A percentile compares a stretch with the other conserved stretches of the same genome.
Conservation (phyloP, 2,888 invertebrate species). For the Catocala fraxini region DNA sequence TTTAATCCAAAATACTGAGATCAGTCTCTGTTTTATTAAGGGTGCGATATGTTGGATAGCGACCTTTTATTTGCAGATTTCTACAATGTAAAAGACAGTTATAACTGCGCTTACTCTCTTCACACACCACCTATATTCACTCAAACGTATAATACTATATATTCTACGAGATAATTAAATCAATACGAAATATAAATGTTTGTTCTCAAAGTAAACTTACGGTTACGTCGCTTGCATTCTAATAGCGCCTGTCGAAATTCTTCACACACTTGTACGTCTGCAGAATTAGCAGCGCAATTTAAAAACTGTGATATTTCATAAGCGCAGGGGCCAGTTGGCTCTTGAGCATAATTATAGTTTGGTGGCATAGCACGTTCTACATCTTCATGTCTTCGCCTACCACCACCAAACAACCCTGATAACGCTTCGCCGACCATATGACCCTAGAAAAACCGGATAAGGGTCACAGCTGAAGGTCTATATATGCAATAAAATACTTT, state of each 20-base stretch:
- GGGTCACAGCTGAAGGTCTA: background rate
- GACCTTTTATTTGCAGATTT: too few relatives aligned
- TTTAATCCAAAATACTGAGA: too few relatives aligned
- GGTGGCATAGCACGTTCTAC: background rate
- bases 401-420: background rate
- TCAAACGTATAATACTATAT: too few relatives aligned
- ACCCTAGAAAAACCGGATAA: background rate
- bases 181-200: too few relatives aligned
- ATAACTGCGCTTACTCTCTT: too few relatives aligned
- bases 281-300: conserved; percentile 95
- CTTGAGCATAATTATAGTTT: conserved; percentile 47
- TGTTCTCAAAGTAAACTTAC: conserved; percentile 72
- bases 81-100: too few relatives aligned
- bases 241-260: conserved; percentile 98
- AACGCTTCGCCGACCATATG: background rate
- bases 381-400: background rate
- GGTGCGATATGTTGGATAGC: too few relatives aligned
- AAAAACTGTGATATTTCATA: conserved; percentile 98
- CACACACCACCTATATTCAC: too few relatives aligned
- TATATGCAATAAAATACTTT: too few relatives aligned
- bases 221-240: conserved; percentile 95
- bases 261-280: conserved; percentile 95
- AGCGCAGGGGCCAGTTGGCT: conserved; percentile 93
- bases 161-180: too few relatives aligned
- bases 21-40: too few relatives aligned